Base-by-base conservation (phyloP, 2,888 invertebrate genomes). In the Mythimna lalbum region DNA sequence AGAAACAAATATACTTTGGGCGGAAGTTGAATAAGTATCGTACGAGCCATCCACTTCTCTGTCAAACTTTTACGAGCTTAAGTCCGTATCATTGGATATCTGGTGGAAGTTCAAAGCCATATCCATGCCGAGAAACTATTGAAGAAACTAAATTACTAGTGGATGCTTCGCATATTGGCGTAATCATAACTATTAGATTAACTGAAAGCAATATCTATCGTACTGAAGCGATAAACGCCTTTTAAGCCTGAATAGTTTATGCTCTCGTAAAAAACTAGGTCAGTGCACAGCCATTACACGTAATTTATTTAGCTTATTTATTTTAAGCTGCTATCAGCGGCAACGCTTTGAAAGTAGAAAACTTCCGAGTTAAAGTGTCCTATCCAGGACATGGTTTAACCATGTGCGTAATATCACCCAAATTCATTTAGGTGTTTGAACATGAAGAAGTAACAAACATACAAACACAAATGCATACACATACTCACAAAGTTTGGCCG, bases 1-100 rank as follows among this genome's bases (percentile, higher is more conserved):
- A 47, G 63, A 52, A 71, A 64, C 72, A 71, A 81, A 76, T 71
- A 63, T 64, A 64, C 72, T 62, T 21, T 23, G n/a, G 39, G 10
- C 50, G 43, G 7, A 72, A 76, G 81, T 78, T 62, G 53, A 76
- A 76, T 71, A 64, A 77, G 66, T 62, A 80, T 53, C 56, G 53
- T 52, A 62, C 43, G 61, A 55, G 69, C 6, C 49, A 56, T 64
- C 52, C 23, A 71, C 49, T 76, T 76, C 36, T 63, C 49, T 57
- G 43, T 47, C 52, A 10, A 81, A 78, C 65, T 76, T 70, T 75
- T 80, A 62, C 55, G 55, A 61, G 17, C 19, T 27, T 52, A 50
- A 56, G 63, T 39, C 27, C 39, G 27, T 60, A 56, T 56, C 21
- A n/a, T 1, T 33, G 10, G 31, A 21, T 36, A 36, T 53, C 27